A percentile compares a stretch with the other conserved stretches of the same genome.
Conservation (phyloP, 2,888 invertebrate species). For the Anorthoa munda region DNA sequence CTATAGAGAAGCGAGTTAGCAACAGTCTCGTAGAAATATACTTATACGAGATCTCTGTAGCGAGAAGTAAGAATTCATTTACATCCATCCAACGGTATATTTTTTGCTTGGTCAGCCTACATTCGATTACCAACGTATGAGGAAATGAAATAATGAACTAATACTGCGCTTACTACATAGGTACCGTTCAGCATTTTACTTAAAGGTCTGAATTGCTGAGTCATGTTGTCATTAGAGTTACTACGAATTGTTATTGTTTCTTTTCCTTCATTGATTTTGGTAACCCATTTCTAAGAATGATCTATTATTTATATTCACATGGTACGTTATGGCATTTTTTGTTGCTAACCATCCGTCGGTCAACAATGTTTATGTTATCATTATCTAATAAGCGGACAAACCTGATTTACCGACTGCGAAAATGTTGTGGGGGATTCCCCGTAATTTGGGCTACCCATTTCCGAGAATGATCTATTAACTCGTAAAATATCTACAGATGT, state of each 20-base stretch:
- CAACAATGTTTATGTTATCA: not conserved
- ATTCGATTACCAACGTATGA: not conserved
- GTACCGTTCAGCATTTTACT: not conserved
- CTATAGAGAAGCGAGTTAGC: not conserved
- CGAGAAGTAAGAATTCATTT: constrained; percentile 9
- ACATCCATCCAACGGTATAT: constrained; percentile 13
- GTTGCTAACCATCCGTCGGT: not conserved
- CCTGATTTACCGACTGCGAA: not conserved
- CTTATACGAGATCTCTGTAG: not conserved
- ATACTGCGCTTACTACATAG: not conserved
- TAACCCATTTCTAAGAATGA: not conserved
- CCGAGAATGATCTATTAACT: not conserved
- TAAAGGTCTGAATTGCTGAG: not conserved
- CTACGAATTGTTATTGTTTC: not conserved
- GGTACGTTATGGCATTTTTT: not conserved
- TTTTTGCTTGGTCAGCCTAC: constrained; percentile 13
- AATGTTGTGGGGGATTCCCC: not conserved
- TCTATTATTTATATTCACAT: not conserved
- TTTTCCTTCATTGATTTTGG: not conserved
- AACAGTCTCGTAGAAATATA: not conserved
- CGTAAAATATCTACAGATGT: not conserved
- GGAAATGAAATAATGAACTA: constrained; percentile 35
- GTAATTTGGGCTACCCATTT: not conserved
- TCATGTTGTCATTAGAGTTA: constrained; percentile 11
- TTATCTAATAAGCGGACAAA: constrained; percentile 6